Evolutionary conservation across 2,888 invertebrate species (phyloP), one percentile per base, ranked within the genome.

Genomic region (Alviniconcha strummeri): DNA sequence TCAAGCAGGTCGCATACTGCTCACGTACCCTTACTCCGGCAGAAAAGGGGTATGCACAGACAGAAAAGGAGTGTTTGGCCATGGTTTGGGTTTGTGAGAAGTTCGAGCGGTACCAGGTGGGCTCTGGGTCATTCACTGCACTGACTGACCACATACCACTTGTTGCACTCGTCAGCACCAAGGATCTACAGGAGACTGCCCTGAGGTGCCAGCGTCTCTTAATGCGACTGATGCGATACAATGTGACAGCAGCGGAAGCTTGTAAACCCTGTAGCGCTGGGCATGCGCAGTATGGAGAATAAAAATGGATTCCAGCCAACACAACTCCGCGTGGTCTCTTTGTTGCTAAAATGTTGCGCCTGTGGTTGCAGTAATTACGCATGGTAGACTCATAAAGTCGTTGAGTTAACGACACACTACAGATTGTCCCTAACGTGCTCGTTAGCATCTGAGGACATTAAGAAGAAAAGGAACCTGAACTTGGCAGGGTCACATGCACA

Each of bases 81-180:
- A 17, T 52, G 17, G 36, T 36, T 9, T 72, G 72, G 36, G 36
- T 3, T 36, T 72, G 72, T 72, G 72, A 72, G 17, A 72, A 72
- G 36, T 72, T 72, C 36, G 11, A 11, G 36, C 19, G 72, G 5
- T 72, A 72, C 17, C 3, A 13, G 8, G 72, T 72, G 36, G 36
- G 72, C 7, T 52, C 36, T 3, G 36, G 8, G 5, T 9, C 19
- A 8, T 72, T 72, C 72, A 19, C 19, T 19, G 72, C 36, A 9
- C 36, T 72, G 72, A 72, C 72, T 11, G 72, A 72, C 72, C 72
- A 72, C 72, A 72, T 5, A 17, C 72, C 36, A 13, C 72, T 72
- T 9, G 17, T 72, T 2, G 36, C 72, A 19, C 72, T 72, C 6
- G 36, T 72, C 8, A 72, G 36, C 36, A 36, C 11, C 8, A 72